A percentile compares a stretch with the other conserved stretches of the same genome.
Evolutionary conservation across 2,888 invertebrate species (phyloP).

Genomic region (Lypha dubia): DNA sequence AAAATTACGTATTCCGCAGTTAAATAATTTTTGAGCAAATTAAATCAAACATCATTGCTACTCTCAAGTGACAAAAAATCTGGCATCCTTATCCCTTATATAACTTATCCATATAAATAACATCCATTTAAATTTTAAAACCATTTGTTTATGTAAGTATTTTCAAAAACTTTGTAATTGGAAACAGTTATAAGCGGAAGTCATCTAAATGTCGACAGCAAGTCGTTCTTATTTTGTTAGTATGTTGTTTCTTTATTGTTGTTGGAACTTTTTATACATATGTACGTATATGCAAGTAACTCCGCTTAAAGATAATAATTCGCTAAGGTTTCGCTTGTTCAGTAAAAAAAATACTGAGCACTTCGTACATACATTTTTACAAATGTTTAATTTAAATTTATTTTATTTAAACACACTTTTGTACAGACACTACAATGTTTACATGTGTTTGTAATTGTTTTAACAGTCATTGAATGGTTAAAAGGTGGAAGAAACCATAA

Average conservation of each 20-base stretch:
- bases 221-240: slow-evolving; percentile 53
- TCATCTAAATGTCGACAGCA: slow-evolving; percentile 71
- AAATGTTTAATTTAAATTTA: slow-evolving; percentile 38
- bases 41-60: not conserved
- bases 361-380: slow-evolving; percentile 1
- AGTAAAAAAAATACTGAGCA: slow-evolving; percentile 21
- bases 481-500: slow-evolving; percentile 59
- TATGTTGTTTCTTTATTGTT: no score
- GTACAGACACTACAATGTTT: not conserved
- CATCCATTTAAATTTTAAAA: not conserved
- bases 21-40: not conserved
- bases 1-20: no score
- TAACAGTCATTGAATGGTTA: slow-evolving; percentile 44
- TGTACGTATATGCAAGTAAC: slow-evolving; percentile 27
- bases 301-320: slow-evolving; percentile 48
- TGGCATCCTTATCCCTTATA: slow-evolving; percentile 15
- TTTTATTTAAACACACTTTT: slow-evolving; percentile 9
- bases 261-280: no score
- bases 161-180: slow-evolving; percentile 56
- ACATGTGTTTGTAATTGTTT: slow-evolving; percentile 39
- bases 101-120: not conserved
- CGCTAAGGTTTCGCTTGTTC: slow-evolving; percentile 33
- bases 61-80: slow-evolving; percentile 13
- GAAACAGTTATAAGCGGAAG: slow-evolving; percentile 67
- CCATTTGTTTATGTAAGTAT: not conserved